phyloP scores from a whole-genome alignment of 2,888 invertebrate species.

The Linnaemya tessellans region DNA sequence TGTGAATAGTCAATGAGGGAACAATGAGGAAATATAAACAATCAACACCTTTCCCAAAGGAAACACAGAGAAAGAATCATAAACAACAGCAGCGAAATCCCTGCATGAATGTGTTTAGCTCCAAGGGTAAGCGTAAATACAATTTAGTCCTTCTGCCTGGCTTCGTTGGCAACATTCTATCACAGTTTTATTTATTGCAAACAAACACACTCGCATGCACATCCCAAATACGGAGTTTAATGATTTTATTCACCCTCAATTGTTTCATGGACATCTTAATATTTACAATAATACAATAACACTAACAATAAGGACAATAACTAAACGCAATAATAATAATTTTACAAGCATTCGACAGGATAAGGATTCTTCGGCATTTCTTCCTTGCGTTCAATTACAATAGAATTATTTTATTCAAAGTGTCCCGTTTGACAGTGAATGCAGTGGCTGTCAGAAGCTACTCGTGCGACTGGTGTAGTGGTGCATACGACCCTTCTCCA shows the following conservation, averaged over 20 bases:
- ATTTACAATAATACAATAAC: constrained; percentile 49
- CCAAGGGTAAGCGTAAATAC: constrained; percentile 61
- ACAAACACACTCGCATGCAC: constrained; percentile 25
- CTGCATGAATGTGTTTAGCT: constrained; percentile 38
- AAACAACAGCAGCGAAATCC: constrained; percentile 46
- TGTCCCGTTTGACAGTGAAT: constrained; percentile 34
- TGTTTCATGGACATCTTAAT: constrained; percentile 51
- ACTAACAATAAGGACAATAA: constrained; percentile 49
- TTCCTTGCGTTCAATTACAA: constrained; percentile 25
- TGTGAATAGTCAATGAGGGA: constrained; percentile 80
- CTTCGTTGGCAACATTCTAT: constrained; percentile 51
- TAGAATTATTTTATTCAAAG: constrained; percentile 39
- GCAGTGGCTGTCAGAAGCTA: constrained; percentile 42
- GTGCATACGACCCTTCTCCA: constrained; percentile 54
- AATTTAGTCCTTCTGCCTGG: constrained; percentile 52
- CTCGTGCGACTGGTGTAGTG: neutral
- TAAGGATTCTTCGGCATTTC: constrained; percentile 55
- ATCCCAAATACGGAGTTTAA: constrained; percentile 20
- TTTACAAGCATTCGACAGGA: constrained; percentile 73
- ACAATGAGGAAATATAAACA: constrained; percentile 72
- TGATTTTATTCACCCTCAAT: constrained; percentile 65
- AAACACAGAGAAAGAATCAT: constrained; percentile 38
- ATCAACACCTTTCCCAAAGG: constrained; percentile 66
- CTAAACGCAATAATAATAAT: constrained; percentile 77
- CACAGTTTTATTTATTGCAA: constrained; percentile 60